A percentile compares a stretch with the other conserved stretches of the same genome.
These are phyloP conservation scores for Epirrhoe alternata DNA, from an alignment of 2,888 invertebrate genomes.

Conservation along the genomic window DNA sequence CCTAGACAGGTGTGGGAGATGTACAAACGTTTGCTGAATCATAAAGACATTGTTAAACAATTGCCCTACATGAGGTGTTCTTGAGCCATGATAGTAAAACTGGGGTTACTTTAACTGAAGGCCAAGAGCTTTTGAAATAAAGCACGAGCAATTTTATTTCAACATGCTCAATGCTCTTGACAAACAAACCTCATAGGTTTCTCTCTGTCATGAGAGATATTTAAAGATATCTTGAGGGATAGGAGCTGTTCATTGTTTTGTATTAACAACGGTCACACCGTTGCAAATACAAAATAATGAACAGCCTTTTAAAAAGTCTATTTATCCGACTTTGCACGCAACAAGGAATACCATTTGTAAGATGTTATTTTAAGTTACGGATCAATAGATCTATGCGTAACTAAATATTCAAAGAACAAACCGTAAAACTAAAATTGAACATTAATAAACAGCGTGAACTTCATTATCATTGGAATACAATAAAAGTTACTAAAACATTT, in stretches of 20 bases:
- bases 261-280: too few relatives aligned
- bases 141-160: too few relatives aligned
- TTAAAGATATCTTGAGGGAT: not conserved
- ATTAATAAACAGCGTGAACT: conserved; percentile 32
- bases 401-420: conserved; percentile 23
- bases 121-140: not conserved
- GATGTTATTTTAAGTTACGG: conserved; percentile 32
- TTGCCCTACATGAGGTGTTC: conserved; percentile 5
- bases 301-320: conserved; percentile 6
- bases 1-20: conserved; percentile 35
- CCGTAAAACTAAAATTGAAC: conserved; percentile 20
- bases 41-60: conserved; percentile 21
- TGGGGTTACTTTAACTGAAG: not conserved
- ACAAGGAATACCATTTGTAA: conserved; percentile 21
- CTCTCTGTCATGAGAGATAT: not conserved
- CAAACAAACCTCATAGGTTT: too few relatives aligned
- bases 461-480: conserved; percentile 18
- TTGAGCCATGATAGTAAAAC: not conserved
- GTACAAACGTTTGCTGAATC: conserved; percentile 24
- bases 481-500: conserved; percentile 8
- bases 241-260: too few relatives aligned
- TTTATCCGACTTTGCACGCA: conserved; percentile 20
- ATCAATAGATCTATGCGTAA: conserved; percentile 30
- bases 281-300: conserved; percentile 7
- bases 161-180: too few relatives aligned